phyloP scores from a whole-genome alignment of 1,140 invertebrate genomes.

The Lethrus apterus region DNA sequence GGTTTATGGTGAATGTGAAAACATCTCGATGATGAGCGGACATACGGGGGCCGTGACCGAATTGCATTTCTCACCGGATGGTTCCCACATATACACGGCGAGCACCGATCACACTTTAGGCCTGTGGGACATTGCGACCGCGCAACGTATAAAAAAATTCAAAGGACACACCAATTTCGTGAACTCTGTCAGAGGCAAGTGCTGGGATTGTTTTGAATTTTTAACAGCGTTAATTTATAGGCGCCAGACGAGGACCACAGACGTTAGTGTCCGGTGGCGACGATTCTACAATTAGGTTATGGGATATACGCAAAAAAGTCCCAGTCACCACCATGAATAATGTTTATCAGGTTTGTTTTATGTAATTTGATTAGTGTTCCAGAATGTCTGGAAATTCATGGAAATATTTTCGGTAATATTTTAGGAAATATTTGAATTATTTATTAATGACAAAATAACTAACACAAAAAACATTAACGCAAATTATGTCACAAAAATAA shows the following conservation, averaged over 20 bases:
- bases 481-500: too few species aligned
- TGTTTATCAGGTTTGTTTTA: slow-evolving; percentile 53
- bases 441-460: background rate
- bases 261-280: slow-evolving; percentile 90
- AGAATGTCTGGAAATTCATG: too few species aligned
- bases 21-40: slow-evolving; percentile 84
- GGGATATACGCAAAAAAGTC: slow-evolving; percentile 80
- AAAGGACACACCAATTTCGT: slow-evolving; percentile 89
- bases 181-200: slow-evolving; percentile 63
- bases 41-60: slow-evolving; percentile 97
- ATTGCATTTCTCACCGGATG: slow-evolving; percentile 92
- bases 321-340: slow-evolving; percentile 73
- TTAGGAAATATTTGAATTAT: background rate
- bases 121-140: slow-evolving; percentile 89
- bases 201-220: slow-evolving; percentile 22
- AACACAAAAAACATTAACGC: background rate
- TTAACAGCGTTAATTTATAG: slow-evolving; percentile 6
- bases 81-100: slow-evolving; percentile 80
- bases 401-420: too few species aligned
- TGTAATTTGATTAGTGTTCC: slow-evolving; percentile 3
- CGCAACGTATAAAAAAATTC: slow-evolving; percentile 81
- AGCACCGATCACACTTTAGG: slow-evolving; percentile 93
- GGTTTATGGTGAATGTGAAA: slow-evolving; percentile 97
- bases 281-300: slow-evolving; percentile 88
- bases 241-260: slow-evolving; percentile 79